phyloP scores from a whole-genome alignment of 2,113 vertebrate genomes.

The Callipepla squamata region DNA sequence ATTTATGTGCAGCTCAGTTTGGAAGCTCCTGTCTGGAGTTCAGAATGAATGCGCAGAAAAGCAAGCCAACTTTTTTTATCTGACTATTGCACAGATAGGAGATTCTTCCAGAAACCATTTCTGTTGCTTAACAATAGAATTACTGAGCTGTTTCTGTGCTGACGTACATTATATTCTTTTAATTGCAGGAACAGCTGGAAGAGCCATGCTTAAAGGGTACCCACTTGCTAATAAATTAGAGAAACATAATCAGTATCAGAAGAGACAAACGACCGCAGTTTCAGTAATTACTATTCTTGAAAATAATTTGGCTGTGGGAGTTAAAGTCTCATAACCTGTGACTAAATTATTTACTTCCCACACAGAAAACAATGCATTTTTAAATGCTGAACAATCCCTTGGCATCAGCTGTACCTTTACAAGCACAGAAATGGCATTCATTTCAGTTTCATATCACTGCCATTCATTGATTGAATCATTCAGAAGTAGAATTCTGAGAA shows the following conservation, averaged over 20 bases:
- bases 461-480: neutral
- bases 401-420: neutral
- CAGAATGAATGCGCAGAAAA: neutral
- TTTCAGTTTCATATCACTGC: fast-evolving
- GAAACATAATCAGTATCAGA: neutral
- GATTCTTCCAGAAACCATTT: neutral
- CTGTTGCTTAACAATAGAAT: neutral
- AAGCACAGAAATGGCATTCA: neutral
- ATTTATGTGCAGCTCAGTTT: neutral
- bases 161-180: neutral
- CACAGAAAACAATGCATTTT: neutral
- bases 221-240: neutral
- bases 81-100: neutral
- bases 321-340: neutral
- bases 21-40: neutral
- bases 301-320: neutral
- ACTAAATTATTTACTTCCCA: neutral
- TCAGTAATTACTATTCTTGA: neutral
- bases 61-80: fast-evolving
- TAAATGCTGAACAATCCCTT: neutral
- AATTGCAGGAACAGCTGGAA: neutral
- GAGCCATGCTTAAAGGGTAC: fast-evolving
- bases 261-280: neutral
- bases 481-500: neutral
- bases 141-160: neutral